Evolutionary conservation across 2,797 vertebrate genomes (phyloP), one percentile per base, ranked within the genome.

Genomic region (Remorina albescens): DNA sequence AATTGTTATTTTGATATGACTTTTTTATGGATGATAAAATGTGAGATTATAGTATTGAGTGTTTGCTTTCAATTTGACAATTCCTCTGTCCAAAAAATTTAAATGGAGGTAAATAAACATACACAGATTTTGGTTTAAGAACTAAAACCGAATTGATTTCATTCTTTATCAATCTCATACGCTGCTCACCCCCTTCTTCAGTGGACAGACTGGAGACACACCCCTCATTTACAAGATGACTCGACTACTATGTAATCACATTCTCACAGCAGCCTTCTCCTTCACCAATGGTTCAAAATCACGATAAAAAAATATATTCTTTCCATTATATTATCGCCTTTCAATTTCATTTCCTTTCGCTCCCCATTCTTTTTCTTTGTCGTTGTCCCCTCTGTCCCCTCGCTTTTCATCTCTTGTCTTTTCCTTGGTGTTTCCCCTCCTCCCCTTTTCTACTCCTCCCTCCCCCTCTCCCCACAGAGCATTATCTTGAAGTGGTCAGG

Each of bases 401-500:
- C 67, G 76, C 60, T 76, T 88, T 76, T 89, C 78, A 83, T 81
- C 77, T 81, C 67, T 47, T 79, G 69, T 67, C 65, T 86, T 84
- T 84, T 79, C 63, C 62, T 74, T 46, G 51, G 83, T 84, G 76
- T 74, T 82, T 77, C 70, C 71, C 74, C 74, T 41, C 57, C 44
- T 5, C 54, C 63, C 55, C 10, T 62, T 30, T 32, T 30, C 15
- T 28, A 55, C 18, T 7, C 26, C 47, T 41, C 51, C 39, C 12
- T 67, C 68, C 66, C 15, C 74, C 84, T 90, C 88, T 86, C 82
- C 90, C 89, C 81, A 83, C 84, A 92, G 91, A 89, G 89, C 71
- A 91, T 95, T 94, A 91, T 85, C 89, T 94, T 88, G 89, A 89
- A 91, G 94, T 90, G 90, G 88, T 93, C 94, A 90, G 89, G 93